phyloP scores from a whole-genome alignment of 23 tunicate genomes.

The Styela clava region DNA sequence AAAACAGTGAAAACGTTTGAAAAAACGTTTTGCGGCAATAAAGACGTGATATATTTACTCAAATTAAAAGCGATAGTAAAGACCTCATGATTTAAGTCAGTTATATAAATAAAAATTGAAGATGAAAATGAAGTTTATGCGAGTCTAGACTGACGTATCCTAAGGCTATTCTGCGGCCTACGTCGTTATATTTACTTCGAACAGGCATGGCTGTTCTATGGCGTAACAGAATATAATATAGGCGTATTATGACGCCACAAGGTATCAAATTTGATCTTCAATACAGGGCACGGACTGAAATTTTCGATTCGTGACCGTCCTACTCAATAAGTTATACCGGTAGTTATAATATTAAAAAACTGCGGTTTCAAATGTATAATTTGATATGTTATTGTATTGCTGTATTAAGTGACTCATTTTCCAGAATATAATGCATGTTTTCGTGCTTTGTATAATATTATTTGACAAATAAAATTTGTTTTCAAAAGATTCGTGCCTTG shows the following conservation, averaged over 20 bases:
- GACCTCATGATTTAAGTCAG: background rate
- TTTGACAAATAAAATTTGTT: background rate
- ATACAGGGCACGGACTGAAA: background rate
- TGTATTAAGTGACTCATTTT: background rate
- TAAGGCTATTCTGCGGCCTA: background rate
- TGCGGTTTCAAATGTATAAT: background rate
- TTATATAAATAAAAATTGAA: too few relatives aligned
- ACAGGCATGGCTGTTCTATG: background rate
- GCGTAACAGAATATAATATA: background rate
- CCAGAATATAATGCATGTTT: too few relatives aligned
- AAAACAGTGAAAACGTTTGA: too few relatives aligned
- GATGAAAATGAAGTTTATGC: background rate
- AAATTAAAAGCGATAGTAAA: too few relatives aligned
- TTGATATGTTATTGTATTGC: background rate
- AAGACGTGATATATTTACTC: too few relatives aligned
- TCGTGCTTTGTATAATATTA: too few relatives aligned
- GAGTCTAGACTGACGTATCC: background rate
- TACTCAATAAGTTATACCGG: too few relatives aligned
- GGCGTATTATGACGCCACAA: background rate
- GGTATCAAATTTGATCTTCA: background rate
- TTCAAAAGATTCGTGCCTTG: background rate
- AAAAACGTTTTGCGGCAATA: too few relatives aligned
- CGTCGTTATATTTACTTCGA: background rate
- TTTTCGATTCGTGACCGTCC: background rate
- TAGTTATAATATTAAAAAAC: background rate